These are phyloP conservation scores for Epinephelus coioides DNA, from an alignment of 2,797 vertebrate species.

Conservation along the genomic window DNA sequence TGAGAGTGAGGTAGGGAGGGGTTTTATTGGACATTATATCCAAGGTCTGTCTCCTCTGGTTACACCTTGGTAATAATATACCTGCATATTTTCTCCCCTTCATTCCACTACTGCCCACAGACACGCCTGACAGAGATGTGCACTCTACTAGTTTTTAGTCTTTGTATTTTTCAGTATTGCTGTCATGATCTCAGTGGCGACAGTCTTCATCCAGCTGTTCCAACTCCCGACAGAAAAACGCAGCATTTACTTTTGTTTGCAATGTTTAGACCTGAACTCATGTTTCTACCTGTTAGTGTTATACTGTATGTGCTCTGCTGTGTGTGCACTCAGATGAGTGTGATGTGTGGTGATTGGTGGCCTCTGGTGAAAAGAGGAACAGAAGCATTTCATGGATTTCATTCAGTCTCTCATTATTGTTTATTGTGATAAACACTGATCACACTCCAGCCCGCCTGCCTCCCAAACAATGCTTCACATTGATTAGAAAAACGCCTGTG, in stretches of 20 bases:
- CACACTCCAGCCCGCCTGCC: not conserved
- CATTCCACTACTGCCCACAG: no score
- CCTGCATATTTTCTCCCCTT: no score
- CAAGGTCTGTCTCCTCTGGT: no score
- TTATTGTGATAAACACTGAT: constrained; percentile 37
- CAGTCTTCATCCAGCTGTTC: not conserved
- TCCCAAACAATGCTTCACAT: constrained; percentile 37
- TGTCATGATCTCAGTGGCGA: not conserved
- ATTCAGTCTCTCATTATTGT: constrained; percentile 17
- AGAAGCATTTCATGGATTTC: constrained; percentile 23
- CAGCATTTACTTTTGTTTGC: constrained; percentile 4
- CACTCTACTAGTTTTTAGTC: no score
- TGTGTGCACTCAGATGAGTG: constrained; percentile 22
- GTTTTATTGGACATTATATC: no score
- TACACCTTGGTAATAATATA: no score
- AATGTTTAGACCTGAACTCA: not conserved
- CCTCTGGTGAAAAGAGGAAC: constrained; percentile 16
- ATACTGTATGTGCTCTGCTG: not conserved
- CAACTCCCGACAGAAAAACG: not conserved
- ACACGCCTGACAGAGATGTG: no score
- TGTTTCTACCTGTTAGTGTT: constrained; percentile 1
- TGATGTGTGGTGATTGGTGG: constrained; percentile 33
- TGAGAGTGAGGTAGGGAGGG: no score
- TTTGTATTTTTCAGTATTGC: not conserved
- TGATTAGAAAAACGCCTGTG: constrained; percentile 22